Evolutionary conservation across 2,888 invertebrate species (phyloP).

Genomic region (Cataglyphis cursor): DNA sequence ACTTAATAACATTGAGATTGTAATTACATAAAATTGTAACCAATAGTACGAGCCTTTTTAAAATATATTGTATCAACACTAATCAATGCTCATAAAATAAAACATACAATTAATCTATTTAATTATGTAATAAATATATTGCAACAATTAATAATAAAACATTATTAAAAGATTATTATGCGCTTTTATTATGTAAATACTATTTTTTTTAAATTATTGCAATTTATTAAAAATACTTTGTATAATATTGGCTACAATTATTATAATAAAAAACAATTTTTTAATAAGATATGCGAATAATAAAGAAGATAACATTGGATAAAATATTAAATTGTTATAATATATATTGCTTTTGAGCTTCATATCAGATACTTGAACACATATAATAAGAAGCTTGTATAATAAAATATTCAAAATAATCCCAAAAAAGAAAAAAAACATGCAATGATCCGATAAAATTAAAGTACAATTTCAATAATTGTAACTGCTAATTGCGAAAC

Average conservation of each 20-base stretch:
- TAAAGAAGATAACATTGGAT: not conserved
- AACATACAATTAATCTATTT: not conserved
- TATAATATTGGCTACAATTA: not conserved
- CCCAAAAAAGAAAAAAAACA: constrained; percentile 23
- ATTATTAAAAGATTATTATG: not conserved
- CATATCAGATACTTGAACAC: not conserved
- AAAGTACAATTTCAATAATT: constrained; percentile 39
- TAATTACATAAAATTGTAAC: not conserved
- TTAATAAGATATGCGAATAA: not conserved
- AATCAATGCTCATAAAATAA: not conserved
- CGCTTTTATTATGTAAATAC: not conserved
- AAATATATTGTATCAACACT: not conserved
- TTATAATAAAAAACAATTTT: not conserved
- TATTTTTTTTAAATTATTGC: not conserved
- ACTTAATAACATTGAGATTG: not conserved
- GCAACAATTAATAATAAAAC: not conserved
- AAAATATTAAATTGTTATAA: not conserved
- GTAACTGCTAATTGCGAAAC: constrained; percentile 45
- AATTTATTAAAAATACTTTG: not conserved
- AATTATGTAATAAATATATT: not conserved
- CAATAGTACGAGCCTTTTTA: not conserved
- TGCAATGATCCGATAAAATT: constrained; percentile 49
- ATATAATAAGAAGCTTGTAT: not conserved
- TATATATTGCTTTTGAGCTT: not conserved
- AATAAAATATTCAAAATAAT: constrained; percentile 5